A percentile compares a stretch with the other conserved stretches of the same genome.
Conservation (phyloP, 2,888 invertebrate genomes). For the Mimachlamys varia region DNA sequence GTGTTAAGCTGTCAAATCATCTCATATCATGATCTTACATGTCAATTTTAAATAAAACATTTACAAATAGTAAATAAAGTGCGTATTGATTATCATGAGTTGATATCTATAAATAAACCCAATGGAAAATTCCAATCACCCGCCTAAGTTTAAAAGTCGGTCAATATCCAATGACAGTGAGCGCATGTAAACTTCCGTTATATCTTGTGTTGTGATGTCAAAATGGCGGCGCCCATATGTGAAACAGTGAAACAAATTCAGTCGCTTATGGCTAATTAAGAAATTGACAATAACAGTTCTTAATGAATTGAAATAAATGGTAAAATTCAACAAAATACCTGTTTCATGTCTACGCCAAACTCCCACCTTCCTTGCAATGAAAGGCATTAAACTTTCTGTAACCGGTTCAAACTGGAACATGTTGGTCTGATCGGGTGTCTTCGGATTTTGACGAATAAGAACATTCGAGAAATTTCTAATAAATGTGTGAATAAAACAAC, state of each 20-base stretch:
- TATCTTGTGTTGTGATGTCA: slow-evolving; percentile 63
- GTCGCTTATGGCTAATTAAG: not conserved
- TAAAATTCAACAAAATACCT: slow-evolving; percentile 7
- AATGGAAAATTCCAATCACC: slow-evolving; percentile 58
- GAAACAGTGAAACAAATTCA: slow-evolving; percentile 37
- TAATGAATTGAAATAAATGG: not conserved
- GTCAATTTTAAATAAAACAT: not conserved
- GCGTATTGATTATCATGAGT: not conserved
- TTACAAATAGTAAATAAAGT: not conserved
- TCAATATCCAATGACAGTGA: slow-evolving; percentile 54
- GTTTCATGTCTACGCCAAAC: slow-evolving; percentile 37
- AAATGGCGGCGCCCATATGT: slow-evolving; percentile 76
- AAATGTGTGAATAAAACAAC: not conserved
- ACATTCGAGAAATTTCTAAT: not conserved
- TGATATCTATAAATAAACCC: not conserved
- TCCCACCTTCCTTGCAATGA: slow-evolving; percentile 57
- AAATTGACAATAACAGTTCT: slow-evolving; percentile 2
- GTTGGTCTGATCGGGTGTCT: not conserved
- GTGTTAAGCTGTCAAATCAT: too few relatives aligned
- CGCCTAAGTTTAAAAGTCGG: slow-evolving; percentile 53
- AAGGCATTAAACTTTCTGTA: slow-evolving; percentile 70
- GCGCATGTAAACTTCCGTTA: slow-evolving; percentile 69
- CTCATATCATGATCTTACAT: too few relatives aligned
- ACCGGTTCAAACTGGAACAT: slow-evolving; percentile 80
- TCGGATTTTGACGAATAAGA: not conserved